Evolutionary conservation across 2,888 invertebrate species (phyloP).

Genomic region (Pheosia tremula): DNA sequence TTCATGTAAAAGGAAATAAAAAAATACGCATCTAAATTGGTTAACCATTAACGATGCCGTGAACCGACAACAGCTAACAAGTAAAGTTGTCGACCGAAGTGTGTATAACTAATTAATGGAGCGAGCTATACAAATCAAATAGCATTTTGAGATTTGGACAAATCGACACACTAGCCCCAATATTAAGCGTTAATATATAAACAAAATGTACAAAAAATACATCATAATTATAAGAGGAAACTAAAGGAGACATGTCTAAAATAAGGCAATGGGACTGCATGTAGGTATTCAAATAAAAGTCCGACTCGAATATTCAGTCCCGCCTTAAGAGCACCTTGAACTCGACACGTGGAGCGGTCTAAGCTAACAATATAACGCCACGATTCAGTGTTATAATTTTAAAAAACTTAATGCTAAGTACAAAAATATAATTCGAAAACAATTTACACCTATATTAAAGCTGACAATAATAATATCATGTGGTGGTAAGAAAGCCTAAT

Average conservation of each 20-base stretch:
- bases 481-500: constrained; percentile 33
- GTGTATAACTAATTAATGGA: constrained; percentile 14
- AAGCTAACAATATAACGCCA: constrained; percentile 29
- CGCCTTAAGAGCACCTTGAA: constrained; percentile 29
- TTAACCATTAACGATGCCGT: constrained; percentile 42
- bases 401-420: constrained; percentile 59
- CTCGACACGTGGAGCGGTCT: constrained; percentile 14
- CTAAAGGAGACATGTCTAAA: constrained; percentile 7
- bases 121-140: background rate
- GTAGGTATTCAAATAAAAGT: too few relatives aligned
- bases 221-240: constrained; percentile 17
- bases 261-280: too few relatives aligned
- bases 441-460: constrained; percentile 72
- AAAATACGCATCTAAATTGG: constrained; percentile 57
- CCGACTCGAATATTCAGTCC: background rate
- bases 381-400: constrained; percentile 25
- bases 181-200: constrained; percentile 1
- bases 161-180: constrained; percentile 21
- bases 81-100: constrained; percentile 46
- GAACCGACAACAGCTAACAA: constrained; percentile 23
- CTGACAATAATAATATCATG: constrained; percentile 63
- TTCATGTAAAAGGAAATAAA: constrained; percentile 57
- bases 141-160: constrained; percentile 35
- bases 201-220: constrained; percentile 42
- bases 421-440: constrained; percentile 70